Conservation (phyloP, 2,888 invertebrate species). For the Amphimallon solstitiale region DNA sequence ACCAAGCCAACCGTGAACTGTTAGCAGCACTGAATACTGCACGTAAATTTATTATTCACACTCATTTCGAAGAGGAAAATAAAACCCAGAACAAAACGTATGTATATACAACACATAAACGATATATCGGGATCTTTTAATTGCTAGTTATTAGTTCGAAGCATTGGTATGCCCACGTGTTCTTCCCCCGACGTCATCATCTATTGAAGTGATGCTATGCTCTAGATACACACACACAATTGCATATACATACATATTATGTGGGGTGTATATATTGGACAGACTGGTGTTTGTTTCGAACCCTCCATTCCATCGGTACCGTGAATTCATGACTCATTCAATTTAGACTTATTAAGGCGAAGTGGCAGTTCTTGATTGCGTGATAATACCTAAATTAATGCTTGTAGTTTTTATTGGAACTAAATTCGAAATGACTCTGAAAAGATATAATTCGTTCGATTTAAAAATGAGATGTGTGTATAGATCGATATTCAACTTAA, state of each 20-base stretch:
- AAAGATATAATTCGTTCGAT: too few relatives aligned
- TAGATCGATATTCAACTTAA: too few relatives aligned
- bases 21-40: too few relatives aligned
- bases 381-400: constrained; percentile 54
- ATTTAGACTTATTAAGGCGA: constrained; percentile 49
- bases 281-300: constrained; percentile 19
- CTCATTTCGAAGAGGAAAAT: neutral
- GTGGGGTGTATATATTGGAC: constrained; percentile 5
- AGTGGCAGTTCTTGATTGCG: constrained; percentile 51
- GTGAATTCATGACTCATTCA: constrained; percentile 54
- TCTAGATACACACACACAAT: constrained; percentile 5
- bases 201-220: constrained; percentile 14
- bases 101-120: constrained; percentile 3
- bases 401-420: constrained; percentile 43
- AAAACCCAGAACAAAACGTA: too few relatives aligned
- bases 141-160: constrained; percentile 17
- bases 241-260: neutral
- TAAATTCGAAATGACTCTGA: neutral
- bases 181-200: constrained; percentile 13
- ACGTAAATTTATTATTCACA: constrained; percentile 8
- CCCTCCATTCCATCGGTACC: constrained; percentile 37
- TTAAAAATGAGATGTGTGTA: too few relatives aligned
- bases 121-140: constrained; percentile 18
- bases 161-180: constrained; percentile 25
- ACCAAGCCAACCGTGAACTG: too few relatives aligned